Evolutionary conservation across 2,888 invertebrate species (phyloP), one percentile per base, ranked within the genome.

Genomic region (Chrysopilus asiliformis): DNA sequence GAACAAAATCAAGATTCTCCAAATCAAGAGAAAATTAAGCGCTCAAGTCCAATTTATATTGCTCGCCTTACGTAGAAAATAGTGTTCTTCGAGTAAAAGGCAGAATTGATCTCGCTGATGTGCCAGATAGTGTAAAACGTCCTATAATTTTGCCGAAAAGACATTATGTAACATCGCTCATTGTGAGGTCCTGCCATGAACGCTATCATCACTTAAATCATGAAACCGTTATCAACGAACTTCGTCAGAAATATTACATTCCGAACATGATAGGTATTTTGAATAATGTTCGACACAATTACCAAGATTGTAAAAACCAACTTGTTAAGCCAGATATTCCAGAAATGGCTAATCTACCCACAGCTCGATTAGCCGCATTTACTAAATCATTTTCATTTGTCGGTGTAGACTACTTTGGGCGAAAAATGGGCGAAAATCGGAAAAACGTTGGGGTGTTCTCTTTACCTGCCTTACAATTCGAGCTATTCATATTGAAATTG

Each of bases 361-460:
- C 25, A 7, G 44, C 45, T 15, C 28, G 44, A 12, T 16, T 46
- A 5, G 42, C 43, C 3, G 45, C 45, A n/a, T 43, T 42, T 15
- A 34, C 42, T 1, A 18, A 39, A 4, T 45, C 46, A 2, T 47
- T 47, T 22, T 31, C 41, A 3, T 46, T 46, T 25, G 44, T 45
- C 9, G 48, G 46, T 0, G 15, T 48, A 3, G 49, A 49, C 31
- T 48, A 42, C 26, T 47, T n/a, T 27, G 14, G 1, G 42, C 45
- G 1, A 14, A 41, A 1, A 42, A 42, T 8, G 41, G 43, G 2
- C 38, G 45, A 9, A 32, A 44, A 26, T 19, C 19, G 4, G 47
- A 45, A 9, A 48, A 46, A 7, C 41, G 10, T 8, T 47, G 46
- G 42, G 39, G 42, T 5, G 40, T 38, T 2, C 8, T 45, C 14